Conservation (phyloP, 1,140 invertebrate species). For the Littorina saxatilis region DNA sequence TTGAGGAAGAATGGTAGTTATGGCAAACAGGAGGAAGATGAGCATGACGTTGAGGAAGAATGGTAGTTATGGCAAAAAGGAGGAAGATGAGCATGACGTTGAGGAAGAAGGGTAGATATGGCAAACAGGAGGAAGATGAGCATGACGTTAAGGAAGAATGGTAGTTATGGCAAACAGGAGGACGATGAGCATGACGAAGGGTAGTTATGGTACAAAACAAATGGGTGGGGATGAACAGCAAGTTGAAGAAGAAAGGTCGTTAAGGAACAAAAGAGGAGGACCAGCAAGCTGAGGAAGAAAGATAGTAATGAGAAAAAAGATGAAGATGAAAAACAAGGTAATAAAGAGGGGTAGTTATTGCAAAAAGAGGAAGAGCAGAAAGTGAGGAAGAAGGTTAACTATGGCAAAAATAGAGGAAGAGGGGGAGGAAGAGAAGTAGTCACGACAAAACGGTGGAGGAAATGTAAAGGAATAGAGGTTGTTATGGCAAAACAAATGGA, state of each 20-base stretch:
- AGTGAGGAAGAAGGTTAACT: background rate
- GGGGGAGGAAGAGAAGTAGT: background rate
- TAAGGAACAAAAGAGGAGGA: background rate
- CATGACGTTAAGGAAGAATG: too few relatives aligned
- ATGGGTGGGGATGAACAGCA: background rate
- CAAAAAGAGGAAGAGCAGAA: background rate
- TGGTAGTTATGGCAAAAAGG: too few relatives aligned
- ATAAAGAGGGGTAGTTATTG: background rate
- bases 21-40: too few relatives aligned
- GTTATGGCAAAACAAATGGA: background rate
- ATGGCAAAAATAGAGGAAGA: background rate
- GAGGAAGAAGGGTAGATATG: too few relatives aligned
- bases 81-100: too few relatives aligned
- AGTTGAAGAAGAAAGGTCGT: background rate
- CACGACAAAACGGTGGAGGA: background rate
- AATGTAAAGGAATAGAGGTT: background rate
- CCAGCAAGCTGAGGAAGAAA: background rate
- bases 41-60: too few relatives aligned
- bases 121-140: too few relatives aligned
- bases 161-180: too few relatives aligned
- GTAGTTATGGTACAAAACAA: slow-evolving; percentile 3
- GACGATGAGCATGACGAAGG: too few relatives aligned
- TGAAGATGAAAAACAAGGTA: background rate
- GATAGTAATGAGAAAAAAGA: slow-evolving; percentile 1
- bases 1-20: too few relatives aligned